Evolutionary conservation across 2,113 vertebrate species (phyloP).

Genomic region (Muntiacus muntjak): DNA sequence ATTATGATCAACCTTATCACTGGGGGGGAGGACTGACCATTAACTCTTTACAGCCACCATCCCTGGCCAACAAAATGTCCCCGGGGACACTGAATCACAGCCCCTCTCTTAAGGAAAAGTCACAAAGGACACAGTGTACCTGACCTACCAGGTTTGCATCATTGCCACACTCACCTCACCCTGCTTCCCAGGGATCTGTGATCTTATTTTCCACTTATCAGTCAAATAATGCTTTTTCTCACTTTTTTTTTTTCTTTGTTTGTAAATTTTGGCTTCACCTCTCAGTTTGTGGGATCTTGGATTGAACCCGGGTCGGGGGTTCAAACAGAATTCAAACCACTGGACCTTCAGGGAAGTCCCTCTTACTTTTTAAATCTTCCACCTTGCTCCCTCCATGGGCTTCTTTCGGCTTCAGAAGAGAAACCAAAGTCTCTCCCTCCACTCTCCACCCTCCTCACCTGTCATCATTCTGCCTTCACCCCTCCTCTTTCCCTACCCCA

Average conservation of each 20-base stretch:
- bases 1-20: neutral
- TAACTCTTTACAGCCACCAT: neutral
- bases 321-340: neutral
- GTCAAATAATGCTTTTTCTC: neutral
- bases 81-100: neutral
- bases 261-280: neutral
- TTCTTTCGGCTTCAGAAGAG: neutral
- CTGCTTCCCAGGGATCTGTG: neutral
- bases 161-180: neutral
- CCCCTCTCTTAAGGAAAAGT: neutral
- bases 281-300: neutral
- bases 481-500: neutral
- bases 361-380: neutral
- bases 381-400: neutral
- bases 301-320: neutral
- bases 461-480: neutral
- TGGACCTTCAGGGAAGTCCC: neutral
- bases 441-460: fast-evolving
- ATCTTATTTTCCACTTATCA: neutral
- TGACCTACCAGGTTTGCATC: too few relatives aligned
- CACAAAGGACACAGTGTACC: too few relatives aligned
- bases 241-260: neutral
- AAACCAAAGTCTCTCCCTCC: neutral
- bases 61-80: neutral
- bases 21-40: neutral